Evolutionary conservation across 2,888 invertebrate genomes (phyloP), one percentile per base, ranked within the genome.

Genomic region (Chaetogeoica ovagalla): DNA sequence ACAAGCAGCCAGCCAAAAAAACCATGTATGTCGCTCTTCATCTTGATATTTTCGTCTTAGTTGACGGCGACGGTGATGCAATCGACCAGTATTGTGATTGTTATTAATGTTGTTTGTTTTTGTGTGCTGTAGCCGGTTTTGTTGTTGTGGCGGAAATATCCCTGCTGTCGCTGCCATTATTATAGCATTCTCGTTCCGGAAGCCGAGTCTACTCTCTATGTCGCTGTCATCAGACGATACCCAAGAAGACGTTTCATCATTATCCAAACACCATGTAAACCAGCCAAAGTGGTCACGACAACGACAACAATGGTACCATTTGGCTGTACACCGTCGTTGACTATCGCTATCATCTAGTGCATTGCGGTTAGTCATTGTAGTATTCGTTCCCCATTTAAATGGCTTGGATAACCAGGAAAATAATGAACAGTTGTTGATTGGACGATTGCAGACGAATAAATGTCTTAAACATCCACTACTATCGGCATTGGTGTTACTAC

Each of bases 161-260:
- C 66, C 59, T 15, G 66, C 19, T 23, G 75, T 66, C 57, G 66
- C 19, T 13, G 66, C 75, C 57, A 75, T 59, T 23, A 75, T 43
- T 23, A 75, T 43, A 43, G 75, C 75, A 59, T 75, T 66, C 0
- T 75, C 57, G 15, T 75, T 75, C 5, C 75, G 75, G 66, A 59
- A 75, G 5, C 75, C 75, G 0, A 59, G 59, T 30, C 75, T 57
- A 5, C 66, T 66, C 3, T 75, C 75, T 19, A 75, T 68, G 17
- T 75, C 75, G n/a, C 75, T 75, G 2, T 75, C 75, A 7, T 75
- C 75, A 75, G 75, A 75, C 0, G 75, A 75, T 39, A 75, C 30
- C 7, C 66, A 59, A 30, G 75, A 68, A 0, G 75, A 59, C 5
- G 19, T 15, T 0, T 43, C 9, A 30, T 75, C n/a, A 48, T 75